Evolutionary conservation across 2,888 invertebrate species (phyloP), one percentile per base, ranked within the genome.

Genomic region (Bombylius discolor): DNA sequence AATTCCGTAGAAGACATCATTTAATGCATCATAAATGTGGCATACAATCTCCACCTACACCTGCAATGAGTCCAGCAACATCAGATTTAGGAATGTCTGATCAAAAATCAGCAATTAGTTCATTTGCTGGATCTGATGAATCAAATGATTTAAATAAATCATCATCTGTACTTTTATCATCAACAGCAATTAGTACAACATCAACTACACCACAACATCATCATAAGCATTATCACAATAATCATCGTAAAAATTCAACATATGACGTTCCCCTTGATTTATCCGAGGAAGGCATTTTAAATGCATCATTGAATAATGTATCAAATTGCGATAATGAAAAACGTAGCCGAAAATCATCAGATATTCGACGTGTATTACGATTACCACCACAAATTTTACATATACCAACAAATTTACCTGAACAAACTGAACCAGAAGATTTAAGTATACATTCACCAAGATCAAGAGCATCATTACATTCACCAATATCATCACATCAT

Each of bases 391-490:
- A 67, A 42, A 65, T 68, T 51, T 65, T 69, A 61, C 75, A 69
- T 56, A 65, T 70, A 49, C 60, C 67, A 56, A 53, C 60, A 32
- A 67, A 67, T 42, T 69, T 81, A 51, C 90, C 91, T 23, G 90
- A 87, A 71, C 93, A 93, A 76, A 92, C 92, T 4, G 92, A 92
- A 71, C 93, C 93, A 8, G 92, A 93, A 70, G 93, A 93, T 70
- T 78, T 93, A 61, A 90, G 90, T 55, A 83, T 91, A 79, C 81
- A 79, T 50, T 68, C 70, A 56, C 70, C 73, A 1, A 68, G 70
- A 52, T 68, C 65, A 11, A 63, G 63, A 12, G 52, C 61, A 49
- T 70, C 74, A n/a, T 61, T 65, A 1, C 73, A 71, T 45, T 77
- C 79, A 1, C 77, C 78, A 3, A 56, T 74, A 57, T 76, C 76